Conservation (phyloP, 2,888 invertebrate genomes). For the Tigriopus californicus region DNA sequence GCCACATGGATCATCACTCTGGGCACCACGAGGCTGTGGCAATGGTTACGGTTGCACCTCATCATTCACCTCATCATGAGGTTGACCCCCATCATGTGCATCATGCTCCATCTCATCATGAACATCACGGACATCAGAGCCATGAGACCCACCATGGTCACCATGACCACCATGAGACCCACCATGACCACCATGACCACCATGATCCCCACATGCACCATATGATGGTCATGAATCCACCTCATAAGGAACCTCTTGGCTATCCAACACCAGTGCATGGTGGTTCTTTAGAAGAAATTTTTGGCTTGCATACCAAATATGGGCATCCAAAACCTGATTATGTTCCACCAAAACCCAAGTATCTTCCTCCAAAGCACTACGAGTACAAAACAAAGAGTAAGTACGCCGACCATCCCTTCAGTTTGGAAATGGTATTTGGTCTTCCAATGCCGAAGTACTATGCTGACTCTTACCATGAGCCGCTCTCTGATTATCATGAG, state of each 20-base stretch:
- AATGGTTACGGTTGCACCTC: too few species aligned
- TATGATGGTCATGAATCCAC: neutral
- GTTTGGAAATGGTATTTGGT: slow-evolving; percentile 11
- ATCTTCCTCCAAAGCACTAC: neutral
- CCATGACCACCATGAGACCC: neutral
- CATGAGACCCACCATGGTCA: too few species aligned
- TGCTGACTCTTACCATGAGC: neutral
- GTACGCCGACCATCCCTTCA: slow-evolving; percentile 7
- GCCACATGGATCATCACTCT: neutral
- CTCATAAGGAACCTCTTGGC: neutral
- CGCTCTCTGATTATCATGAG: neutral
- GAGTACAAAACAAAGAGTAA: neutral
- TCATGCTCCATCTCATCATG: neutral
- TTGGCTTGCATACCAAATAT: neutral
- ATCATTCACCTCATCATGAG: too few species aligned
- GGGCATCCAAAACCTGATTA: neutral
- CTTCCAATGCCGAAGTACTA: slow-evolving; percentile 9
- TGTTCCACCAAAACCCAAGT: neutral
- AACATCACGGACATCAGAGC: neutral
- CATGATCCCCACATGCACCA: neutral
- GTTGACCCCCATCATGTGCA: neutral
- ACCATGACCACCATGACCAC: neutral
- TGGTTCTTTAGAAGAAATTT: neutral
- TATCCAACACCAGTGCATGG: neutral
- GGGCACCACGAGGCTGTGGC: neutral